These are phyloP conservation scores for Felis chaus DNA, from an alignment of 2,113 vertebrate species.

Conservation along the genomic window DNA sequence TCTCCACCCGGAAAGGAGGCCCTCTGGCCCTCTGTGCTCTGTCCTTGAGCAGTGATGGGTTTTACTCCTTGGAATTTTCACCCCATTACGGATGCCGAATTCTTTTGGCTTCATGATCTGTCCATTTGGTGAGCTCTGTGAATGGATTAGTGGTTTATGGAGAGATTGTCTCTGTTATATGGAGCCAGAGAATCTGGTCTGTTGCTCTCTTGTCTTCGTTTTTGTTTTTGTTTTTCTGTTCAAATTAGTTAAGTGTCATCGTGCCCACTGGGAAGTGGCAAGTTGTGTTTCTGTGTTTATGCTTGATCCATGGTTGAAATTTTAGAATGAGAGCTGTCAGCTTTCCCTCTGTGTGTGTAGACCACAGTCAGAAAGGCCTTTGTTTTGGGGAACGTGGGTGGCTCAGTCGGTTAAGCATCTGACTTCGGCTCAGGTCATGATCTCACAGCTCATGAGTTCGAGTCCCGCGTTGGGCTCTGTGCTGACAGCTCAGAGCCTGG, in stretches of 20 bases:
- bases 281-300: background rate
- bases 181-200: background rate
- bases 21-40: background rate
- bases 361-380: background rate
- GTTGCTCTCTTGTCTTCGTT: background rate
- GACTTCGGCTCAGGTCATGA: too few species aligned
- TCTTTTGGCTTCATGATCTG: background rate
- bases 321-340: background rate
- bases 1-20: background rate
- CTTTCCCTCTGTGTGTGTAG: background rate
- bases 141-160: background rate
- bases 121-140: background rate
- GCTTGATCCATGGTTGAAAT: background rate
- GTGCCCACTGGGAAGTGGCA: background rate
- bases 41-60: background rate
- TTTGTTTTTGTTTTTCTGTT: background rate
- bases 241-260: background rate
- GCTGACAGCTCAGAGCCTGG: too few species aligned
- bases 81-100: background rate
- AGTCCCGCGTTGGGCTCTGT: accelerated
- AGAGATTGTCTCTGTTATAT: background rate
- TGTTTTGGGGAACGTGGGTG: too few species aligned
- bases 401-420: too few species aligned
- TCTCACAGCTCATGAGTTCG: too few species aligned
- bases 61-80: too few species aligned